Evolutionary conservation across 2,888 invertebrate genomes (phyloP).

Genomic region (Chironomus tentans): DNA sequence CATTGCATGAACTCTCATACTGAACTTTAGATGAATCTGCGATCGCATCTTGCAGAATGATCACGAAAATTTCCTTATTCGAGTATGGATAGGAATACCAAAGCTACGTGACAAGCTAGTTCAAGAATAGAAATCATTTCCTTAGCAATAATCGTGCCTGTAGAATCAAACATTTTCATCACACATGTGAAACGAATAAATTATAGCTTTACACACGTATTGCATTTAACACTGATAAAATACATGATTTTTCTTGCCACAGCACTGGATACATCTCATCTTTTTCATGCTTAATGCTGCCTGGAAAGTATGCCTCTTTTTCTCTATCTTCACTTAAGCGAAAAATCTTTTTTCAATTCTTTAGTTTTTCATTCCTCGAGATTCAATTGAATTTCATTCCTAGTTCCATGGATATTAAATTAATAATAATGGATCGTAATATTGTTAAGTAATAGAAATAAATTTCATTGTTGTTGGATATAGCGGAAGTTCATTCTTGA

Average conservation of each 20-base stretch:
- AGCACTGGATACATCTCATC: not conserved
- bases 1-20: too few relatives aligned
- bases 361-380: not conserved
- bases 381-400: not conserved
- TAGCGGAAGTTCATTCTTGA: not conserved
- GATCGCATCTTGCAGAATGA: too few relatives aligned
- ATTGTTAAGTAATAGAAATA: too few relatives aligned
- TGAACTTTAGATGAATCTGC: too few relatives aligned
- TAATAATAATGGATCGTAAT: too few relatives aligned
- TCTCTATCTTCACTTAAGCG: not conserved
- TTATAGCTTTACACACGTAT: not conserved
- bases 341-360: not conserved
- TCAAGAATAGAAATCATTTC: too few relatives aligned
- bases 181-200: not conserved
- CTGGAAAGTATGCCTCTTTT: not conserved
- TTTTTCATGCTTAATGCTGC: not conserved
- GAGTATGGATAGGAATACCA: too few relatives aligned
- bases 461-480: too few relatives aligned
- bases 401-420: not conserved
- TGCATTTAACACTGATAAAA: slow-evolving; percentile 1
- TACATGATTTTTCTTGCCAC: too few relatives aligned
- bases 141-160: not conserved
- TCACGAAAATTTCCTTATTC: too few relatives aligned
- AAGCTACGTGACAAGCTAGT: too few relatives aligned
- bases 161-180: not conserved